These are phyloP conservation scores for Sycophila sp. DNA, from an alignment of 1,140 invertebrate genomes.

Conservation along the genomic window DNA sequence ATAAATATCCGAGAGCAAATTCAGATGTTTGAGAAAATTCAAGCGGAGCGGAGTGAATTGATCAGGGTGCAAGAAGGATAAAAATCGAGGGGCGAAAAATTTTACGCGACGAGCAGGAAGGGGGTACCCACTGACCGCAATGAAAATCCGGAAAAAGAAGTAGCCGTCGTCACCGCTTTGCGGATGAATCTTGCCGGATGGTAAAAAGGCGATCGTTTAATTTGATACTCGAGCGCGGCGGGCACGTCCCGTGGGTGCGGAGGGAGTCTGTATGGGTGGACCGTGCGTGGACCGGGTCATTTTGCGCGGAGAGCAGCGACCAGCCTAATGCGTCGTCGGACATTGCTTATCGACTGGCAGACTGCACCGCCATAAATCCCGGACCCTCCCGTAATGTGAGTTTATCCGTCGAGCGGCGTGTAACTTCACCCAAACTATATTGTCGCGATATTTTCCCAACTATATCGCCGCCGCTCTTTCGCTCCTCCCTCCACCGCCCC, in stretches of 20 bases:
- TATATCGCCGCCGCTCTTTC: slow-evolving; percentile 38
- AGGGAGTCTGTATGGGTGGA: too few relatives aligned
- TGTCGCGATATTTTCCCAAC: slow-evolving; percentile 51
- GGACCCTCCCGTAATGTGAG: slow-evolving; percentile 50
- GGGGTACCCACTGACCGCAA: too few relatives aligned
- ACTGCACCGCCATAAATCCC: slow-evolving; percentile 50
- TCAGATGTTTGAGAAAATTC: too few relatives aligned
- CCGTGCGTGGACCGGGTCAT: too few relatives aligned
- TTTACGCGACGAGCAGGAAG: background rate
- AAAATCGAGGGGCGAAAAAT: background rate
- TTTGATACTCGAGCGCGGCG: slow-evolving; percentile 16
- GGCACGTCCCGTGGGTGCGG: too few relatives aligned
- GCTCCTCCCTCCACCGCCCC: too few relatives aligned
- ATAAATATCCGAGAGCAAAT: too few relatives aligned
- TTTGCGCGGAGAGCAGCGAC: too few relatives aligned
- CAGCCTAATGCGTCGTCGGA: slow-evolving; percentile 48
- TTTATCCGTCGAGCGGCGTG: slow-evolving; percentile 49
- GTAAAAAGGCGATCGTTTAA: slow-evolving; percentile 8
- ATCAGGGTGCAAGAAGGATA: too few relatives aligned
- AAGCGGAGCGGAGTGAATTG: too few relatives aligned
- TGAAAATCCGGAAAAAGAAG: too few relatives aligned
- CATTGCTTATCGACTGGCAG: slow-evolving; percentile 55
- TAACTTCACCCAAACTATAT: slow-evolving; percentile 51
- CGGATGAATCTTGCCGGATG: background rate
- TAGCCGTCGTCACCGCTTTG: too few relatives aligned